A percentile compares a stretch with the other conserved stretches of the same genome.
phyloP scores from a whole-genome alignment of 2,797 vertebrate species.

The Girardinus metallicus region DNA sequence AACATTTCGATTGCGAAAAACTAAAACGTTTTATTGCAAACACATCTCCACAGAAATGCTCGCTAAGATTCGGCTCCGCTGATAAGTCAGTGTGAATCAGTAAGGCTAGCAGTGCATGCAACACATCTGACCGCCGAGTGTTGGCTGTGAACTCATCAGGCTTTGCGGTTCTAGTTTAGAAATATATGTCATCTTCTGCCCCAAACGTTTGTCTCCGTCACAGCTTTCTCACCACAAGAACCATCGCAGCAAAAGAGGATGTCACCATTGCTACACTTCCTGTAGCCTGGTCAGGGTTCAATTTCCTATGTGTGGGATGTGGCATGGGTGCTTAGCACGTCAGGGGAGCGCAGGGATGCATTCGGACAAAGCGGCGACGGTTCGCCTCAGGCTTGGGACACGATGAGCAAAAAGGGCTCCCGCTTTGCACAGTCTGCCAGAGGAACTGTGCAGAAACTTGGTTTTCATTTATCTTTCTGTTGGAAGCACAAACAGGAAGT shows the following conservation, averaged over 20 bases:
- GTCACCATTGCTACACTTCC: background rate
- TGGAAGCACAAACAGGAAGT: constrained; percentile 59
- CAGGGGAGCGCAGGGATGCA: background rate
- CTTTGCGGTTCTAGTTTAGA: constrained; percentile 5
- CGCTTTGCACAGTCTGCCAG: constrained; percentile 17
- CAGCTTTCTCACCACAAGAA: background rate
- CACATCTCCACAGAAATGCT: background rate
- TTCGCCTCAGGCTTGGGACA: background rate
- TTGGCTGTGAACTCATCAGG: background rate
- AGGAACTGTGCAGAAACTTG: constrained; percentile 42
- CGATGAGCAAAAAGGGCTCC: background rate
- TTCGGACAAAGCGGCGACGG: background rate
- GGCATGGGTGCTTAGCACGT: background rate
- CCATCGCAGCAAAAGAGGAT: background rate
- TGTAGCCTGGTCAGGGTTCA: background rate
- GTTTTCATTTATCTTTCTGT: constrained; percentile 34
- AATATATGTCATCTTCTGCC: background rate
- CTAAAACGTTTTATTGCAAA: background rate
- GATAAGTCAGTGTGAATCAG: background rate
- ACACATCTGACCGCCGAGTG: constrained; percentile 12
- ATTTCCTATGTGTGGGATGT: background rate
- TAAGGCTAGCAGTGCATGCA: background rate
- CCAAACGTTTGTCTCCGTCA: background rate
- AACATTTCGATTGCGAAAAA: background rate
- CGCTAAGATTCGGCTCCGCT: background rate